Conservation (phyloP, 2,888 invertebrate species). For the Drosophila flavopinicola region DNA sequence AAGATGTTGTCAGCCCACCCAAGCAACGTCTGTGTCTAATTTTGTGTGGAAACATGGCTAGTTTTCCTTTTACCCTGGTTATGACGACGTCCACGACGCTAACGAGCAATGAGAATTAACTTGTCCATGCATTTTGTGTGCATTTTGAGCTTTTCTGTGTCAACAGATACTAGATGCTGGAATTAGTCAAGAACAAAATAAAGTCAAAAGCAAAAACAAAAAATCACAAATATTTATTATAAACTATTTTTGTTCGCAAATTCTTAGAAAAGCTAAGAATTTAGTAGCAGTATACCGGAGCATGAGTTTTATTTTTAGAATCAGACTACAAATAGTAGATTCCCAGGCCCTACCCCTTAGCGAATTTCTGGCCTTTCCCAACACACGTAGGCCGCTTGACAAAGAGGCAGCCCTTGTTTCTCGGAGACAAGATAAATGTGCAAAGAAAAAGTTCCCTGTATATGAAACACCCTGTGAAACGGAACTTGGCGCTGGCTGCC, state of each 20-base stretch:
- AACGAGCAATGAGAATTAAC: constrained; percentile 35
- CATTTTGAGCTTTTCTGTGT: not conserved
- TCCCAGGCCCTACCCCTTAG: not conserved
- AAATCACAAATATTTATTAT: not conserved
- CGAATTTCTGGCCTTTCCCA: constrained; percentile 62
- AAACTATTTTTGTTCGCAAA: not conserved
- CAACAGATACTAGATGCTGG: no score
- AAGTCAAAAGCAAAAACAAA: not conserved
- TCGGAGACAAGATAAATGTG: no score
- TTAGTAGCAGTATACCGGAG: not conserved
- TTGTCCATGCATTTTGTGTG: constrained; percentile 23
- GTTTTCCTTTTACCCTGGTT: constrained; percentile 29
- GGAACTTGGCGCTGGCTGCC: constrained; percentile 60
- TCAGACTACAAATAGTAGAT: constrained; percentile 1
- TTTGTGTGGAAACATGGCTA: constrained; percentile 9
- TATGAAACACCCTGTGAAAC: constrained; percentile 56
- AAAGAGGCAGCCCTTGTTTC: constrained; percentile 59
- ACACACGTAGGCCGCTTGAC: constrained; percentile 66
- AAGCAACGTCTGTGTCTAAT: constrained; percentile 35
- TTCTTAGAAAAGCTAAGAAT: not conserved
- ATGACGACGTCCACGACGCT: constrained; percentile 54
- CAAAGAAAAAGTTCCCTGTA: not conserved
- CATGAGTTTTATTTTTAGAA: constrained; percentile 2
- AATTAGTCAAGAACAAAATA: not conserved
- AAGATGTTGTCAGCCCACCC: constrained; percentile 48